Percentiles rank a stretch among this genome's conserved stretches.
Conservation (phyloP, 2,888 invertebrate species). For the Phengaris arion region DNA sequence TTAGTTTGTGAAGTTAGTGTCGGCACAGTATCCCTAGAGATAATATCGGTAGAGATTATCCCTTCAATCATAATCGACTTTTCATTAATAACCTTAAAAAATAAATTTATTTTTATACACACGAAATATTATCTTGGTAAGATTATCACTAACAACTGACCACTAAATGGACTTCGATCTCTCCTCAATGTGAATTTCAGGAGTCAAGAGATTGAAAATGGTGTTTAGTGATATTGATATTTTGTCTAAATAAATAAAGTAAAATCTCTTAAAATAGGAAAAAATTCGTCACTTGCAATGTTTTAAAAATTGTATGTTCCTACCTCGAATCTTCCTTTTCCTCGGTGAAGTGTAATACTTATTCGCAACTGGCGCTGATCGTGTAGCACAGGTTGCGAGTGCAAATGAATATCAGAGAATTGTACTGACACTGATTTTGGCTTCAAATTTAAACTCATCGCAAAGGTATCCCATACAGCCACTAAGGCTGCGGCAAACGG, state of each 20-base stretch:
- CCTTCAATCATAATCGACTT: constrained; percentile 5
- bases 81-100: constrained; percentile 3
- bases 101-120: background rate
- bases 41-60: background rate
- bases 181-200: no score
- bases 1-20: background rate
- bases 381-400: constrained; percentile 78
- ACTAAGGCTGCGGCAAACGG: constrained; percentile 88
- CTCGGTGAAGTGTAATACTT: constrained; percentile 79
- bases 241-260: no score
- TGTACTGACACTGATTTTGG: constrained; percentile 83
- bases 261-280: no score
- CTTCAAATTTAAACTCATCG: constrained; percentile 74
- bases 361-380: constrained; percentile 76
- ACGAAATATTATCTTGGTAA: background rate
- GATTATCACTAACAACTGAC: no score
- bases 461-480: constrained; percentile 85
- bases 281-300: background rate
- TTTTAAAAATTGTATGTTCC: background rate
- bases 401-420: constrained; percentile 81
- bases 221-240: background rate
- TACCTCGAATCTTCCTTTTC: constrained; percentile 81
- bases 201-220: background rate
- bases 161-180: no score
- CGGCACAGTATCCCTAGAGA: background rate